These are phyloP conservation scores for Epinotia nisella DNA, from an alignment of 2,888 invertebrate genomes.

Conservation along the genomic window DNA sequence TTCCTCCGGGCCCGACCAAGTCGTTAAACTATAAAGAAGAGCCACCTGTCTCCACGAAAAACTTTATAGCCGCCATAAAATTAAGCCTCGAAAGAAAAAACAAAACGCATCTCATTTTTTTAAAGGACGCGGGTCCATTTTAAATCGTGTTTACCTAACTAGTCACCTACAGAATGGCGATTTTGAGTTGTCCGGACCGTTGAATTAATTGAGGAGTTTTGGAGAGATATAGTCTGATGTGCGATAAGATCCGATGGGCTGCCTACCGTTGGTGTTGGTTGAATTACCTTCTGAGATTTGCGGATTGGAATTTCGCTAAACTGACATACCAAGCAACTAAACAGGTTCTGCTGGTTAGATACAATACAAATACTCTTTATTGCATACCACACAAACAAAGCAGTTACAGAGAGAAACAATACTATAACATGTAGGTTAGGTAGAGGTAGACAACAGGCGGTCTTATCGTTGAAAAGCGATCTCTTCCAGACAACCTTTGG, in stretches of 20 bases:
- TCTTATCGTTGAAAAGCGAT: too few species aligned
- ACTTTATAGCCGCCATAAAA: slow-evolving; percentile 83
- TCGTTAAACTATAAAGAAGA: slow-evolving; percentile 82
- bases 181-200: slow-evolving; percentile 78
- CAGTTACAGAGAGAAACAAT: too few species aligned
- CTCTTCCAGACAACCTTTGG: too few species aligned
- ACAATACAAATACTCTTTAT: too few species aligned
- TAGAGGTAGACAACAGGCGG: too few species aligned
- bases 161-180: slow-evolving; percentile 83
- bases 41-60: slow-evolving; percentile 84
- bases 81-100: slow-evolving; percentile 82
- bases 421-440: too few species aligned
- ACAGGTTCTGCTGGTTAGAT: too few species aligned
- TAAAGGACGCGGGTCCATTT: slow-evolving; percentile 78
- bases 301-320: slow-evolving; percentile 59
- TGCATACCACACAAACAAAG: too few species aligned
- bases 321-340: slow-evolving; percentile 37
- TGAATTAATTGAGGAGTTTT: slow-evolving; percentile 81
- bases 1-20: slow-evolving; percentile 64
- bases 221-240: slow-evolving; percentile 78
- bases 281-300: slow-evolving; percentile 62
- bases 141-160: slow-evolving; percentile 84
- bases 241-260: slow-evolving; percentile 70
- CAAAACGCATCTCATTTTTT: slow-evolving; percentile 74
- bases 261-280: slow-evolving; percentile 70